A percentile compares a stretch with the other conserved stretches of the same genome.
Conservation (phyloP, 2,113 vertebrate genomes). For the Okapia johnstoni region DNA sequence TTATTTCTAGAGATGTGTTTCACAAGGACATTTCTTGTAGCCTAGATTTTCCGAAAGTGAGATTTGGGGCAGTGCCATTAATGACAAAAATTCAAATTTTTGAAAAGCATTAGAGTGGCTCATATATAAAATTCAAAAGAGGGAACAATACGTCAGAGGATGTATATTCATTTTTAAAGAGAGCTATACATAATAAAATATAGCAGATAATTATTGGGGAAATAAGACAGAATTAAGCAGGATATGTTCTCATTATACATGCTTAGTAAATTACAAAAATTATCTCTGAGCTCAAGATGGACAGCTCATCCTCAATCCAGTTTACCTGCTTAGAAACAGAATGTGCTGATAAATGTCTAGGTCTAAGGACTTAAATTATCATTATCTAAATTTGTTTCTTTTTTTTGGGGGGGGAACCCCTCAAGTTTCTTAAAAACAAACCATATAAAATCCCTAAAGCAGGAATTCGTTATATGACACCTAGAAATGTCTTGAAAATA, state of each 20-base stretch:
- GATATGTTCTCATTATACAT: constrained; percentile 29
- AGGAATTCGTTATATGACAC: neutral
- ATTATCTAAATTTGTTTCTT: neutral
- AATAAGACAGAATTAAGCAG: constrained; percentile 39
- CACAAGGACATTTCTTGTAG: neutral
- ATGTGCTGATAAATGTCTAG: neutral
- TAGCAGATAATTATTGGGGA: constrained; percentile 45
- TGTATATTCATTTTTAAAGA: constrained; percentile 56
- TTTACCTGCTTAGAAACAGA: neutral
- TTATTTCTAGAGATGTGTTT: neutral
- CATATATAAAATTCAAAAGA: constrained; percentile 32
- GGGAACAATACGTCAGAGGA: neutral
- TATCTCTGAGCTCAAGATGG: neutral
- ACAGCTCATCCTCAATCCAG: neutral
- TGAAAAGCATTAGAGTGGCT: neutral
- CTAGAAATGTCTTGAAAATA: neutral
- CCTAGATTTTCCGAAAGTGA: constrained; percentile 28
- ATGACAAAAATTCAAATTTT: constrained; percentile 29
- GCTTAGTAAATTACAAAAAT: neutral
- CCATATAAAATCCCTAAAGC: neutral
- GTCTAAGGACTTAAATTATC: neutral
- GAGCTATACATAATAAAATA: constrained; percentile 47
- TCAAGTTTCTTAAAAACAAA: neutral
- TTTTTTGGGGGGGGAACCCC: neutral
- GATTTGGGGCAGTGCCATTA: constrained; percentile 13